These are phyloP conservation scores for Argentina silus DNA, from an alignment of 2,797 vertebrate species.

Conservation along the genomic window DNA sequence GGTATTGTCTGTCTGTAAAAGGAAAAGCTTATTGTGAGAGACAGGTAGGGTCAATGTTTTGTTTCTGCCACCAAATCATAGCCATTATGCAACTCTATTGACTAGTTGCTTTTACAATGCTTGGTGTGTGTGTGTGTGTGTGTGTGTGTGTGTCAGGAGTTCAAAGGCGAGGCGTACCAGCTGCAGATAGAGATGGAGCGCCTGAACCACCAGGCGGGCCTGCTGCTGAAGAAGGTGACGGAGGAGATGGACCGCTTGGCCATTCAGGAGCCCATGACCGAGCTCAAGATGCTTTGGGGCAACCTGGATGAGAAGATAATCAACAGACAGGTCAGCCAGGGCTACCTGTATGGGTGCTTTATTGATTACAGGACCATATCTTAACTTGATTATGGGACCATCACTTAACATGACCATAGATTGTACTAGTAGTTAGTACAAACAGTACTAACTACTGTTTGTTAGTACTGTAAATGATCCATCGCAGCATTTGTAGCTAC, in stretches of 20 bases:
- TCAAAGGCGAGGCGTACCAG: constrained; percentile 94
- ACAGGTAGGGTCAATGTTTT: neutral
- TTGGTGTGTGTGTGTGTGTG: constrained; percentile 14
- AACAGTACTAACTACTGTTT: too few species aligned
- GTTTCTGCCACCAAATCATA: neutral
- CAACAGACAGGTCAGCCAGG: constrained; percentile 86
- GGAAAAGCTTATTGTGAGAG: constrained; percentile 15
- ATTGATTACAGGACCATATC: too few species aligned
- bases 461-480: too few species aligned
- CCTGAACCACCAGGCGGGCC: constrained; percentile 91
- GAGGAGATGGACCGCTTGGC: constrained; percentile 86
- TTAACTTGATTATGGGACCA: too few species aligned
- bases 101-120: neutral
- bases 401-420: too few species aligned
- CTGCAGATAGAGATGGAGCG: constrained; percentile 99
- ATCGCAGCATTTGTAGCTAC: too few species aligned
- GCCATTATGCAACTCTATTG: neutral
- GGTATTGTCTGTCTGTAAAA: constrained; percentile 9
- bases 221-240: constrained; percentile 91
- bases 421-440: too few species aligned
- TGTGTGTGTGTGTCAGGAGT: constrained; percentile 79
- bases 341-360: too few species aligned
- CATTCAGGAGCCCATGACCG: constrained; percentile 91
- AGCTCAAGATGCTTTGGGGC: constrained; percentile 92
- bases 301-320: constrained; percentile 93